Conservation (phyloP, 2,113 vertebrate genomes). For the Sceloporus tristichus region DNA sequence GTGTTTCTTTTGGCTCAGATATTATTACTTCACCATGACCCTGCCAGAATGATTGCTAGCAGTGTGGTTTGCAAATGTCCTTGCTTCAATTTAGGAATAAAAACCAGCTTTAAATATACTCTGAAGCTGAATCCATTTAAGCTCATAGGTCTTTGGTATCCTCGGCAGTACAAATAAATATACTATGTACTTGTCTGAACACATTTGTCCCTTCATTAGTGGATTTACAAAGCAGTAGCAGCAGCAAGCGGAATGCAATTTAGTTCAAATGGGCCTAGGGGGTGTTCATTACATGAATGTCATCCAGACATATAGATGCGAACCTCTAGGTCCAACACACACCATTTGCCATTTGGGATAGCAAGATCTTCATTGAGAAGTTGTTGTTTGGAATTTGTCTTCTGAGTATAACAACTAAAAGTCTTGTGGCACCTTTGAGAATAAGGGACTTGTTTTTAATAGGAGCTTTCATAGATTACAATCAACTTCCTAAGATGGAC, state of each 20-base stretch:
- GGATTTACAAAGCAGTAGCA: not conserved
- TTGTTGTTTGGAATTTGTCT: not conserved
- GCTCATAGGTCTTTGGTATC: not conserved
- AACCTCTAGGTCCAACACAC: not conserved
- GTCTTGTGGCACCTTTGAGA: too few relatives aligned
- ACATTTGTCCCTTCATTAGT: not conserved
- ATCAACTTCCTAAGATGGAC: not conserved
- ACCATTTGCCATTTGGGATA: not conserved
- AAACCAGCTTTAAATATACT: not conserved
- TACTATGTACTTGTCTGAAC: not conserved
- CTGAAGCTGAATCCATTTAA: not conserved
- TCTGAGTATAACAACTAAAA: not conserved
- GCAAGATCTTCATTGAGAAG: not conserved
- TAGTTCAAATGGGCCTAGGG: not conserved
- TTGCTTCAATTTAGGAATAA: constrained; percentile 1
- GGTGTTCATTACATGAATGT: not conserved
- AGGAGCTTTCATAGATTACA: too few relatives aligned
- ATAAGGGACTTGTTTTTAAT: too few relatives aligned
- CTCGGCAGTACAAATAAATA: rapidly evolving
- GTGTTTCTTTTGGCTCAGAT: not conserved
- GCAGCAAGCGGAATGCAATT: not conserved
- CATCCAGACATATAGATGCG: not conserved
- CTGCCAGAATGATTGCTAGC: not conserved
- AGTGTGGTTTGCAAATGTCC: not conserved
- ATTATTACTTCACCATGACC: not conserved